phyloP scores from a whole-genome alignment of 2,888 invertebrate species.

The Lampropteryx suffumata region DNA sequence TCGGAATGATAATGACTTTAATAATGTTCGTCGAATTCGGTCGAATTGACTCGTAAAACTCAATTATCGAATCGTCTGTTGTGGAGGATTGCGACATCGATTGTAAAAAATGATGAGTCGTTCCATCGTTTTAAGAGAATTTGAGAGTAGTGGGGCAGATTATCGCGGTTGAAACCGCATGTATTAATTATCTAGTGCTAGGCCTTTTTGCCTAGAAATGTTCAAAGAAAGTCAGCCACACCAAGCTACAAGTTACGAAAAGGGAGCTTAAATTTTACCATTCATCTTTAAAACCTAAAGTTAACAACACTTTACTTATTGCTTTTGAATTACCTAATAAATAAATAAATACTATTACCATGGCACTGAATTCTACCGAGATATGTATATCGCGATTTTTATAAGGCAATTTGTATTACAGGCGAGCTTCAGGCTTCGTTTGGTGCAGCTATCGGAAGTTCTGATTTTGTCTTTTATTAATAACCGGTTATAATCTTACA shows the following conservation, averaged over 20 bases:
- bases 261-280: neutral
- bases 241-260: neutral
- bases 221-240: slow-evolving; percentile 2
- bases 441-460: slow-evolving; percentile 9
- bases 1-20: too few species aligned
- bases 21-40: too few species aligned
- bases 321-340: slow-evolving; percentile 8
- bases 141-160: too few species aligned
- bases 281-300: neutral
- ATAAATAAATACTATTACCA: neutral
- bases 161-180: too few species aligned
- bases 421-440: neutral
- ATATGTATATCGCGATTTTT: slow-evolving; percentile 13
- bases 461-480: neutral
- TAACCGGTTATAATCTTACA: neutral
- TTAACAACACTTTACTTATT: neutral
- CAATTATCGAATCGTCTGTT: too few species aligned
- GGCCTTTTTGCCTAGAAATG: neutral
- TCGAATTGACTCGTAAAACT: too few species aligned
- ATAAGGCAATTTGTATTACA: neutral
- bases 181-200: too few species aligned
- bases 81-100: too few species aligned
- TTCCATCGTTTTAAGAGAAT: too few species aligned
- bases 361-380: slow-evolving; percentile 10
- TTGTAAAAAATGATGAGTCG: too few species aligned